Percentiles rank a stretch among this genome's conserved stretches.
Evolutionary conservation across 92 coral and sea anemone species (phyloP).

Genomic region (Porites cylindrica): DNA sequence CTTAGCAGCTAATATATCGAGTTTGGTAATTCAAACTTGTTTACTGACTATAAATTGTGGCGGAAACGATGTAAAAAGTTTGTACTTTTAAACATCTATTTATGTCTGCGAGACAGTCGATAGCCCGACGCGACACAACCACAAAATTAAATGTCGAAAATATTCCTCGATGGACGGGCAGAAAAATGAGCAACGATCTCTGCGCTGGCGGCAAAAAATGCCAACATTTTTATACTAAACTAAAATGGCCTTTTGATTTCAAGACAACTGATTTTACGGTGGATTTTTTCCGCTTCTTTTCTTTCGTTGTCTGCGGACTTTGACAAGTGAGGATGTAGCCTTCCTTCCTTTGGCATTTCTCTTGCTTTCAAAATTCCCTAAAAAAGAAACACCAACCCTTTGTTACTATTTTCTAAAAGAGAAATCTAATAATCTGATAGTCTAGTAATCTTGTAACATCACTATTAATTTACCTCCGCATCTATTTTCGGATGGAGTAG

Average conservation of each 20-base stretch:
- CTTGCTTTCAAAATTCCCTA: conserved; percentile 13
- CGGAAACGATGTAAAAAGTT: conserved; percentile 15
- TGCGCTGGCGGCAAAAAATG: not conserved
- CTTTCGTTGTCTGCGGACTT: not conserved
- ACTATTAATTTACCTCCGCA: conserved; percentile 27
- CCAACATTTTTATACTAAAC: not conserved
- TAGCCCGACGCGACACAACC: not conserved
- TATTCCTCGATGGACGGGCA: not conserved
- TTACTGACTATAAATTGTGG: not conserved
- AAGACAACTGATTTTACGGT: not conserved
- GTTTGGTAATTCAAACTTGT: not conserved
- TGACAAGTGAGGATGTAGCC: not conserved
- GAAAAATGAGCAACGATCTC: not conserved
- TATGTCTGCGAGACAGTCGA: not conserved
- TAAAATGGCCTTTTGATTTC: not conserved
- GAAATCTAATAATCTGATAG: not conserved
- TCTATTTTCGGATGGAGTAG: conserved; percentile 8
- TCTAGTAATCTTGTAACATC: not conserved
- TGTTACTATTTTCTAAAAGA: no score
- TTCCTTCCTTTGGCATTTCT: not conserved
- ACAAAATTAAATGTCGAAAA: not conserved
- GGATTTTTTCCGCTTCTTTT: conserved; percentile 5
- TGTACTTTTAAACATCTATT: not conserved
- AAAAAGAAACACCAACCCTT: not conserved
- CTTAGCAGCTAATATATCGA: not conserved